A percentile compares a stretch with the other conserved stretches of the same genome.
Conservation (phyloP, 37 sponge, comb jelly and placozoan species). For the Halisarca cf. caerulea region DNA sequence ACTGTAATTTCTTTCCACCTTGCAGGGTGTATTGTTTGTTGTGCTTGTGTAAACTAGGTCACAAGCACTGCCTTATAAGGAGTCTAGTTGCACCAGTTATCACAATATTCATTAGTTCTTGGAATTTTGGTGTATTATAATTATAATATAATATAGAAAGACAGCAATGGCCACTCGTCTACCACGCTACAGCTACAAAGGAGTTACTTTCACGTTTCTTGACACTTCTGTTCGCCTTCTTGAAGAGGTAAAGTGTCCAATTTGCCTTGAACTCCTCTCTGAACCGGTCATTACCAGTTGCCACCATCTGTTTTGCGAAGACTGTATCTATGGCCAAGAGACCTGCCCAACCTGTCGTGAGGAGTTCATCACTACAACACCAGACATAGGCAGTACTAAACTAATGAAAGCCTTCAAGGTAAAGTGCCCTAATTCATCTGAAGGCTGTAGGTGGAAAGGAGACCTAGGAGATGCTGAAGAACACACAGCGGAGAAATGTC, state of each 20-base stretch:
- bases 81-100: too few relatives aligned
- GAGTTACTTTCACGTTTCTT: not conserved
- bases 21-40: too few relatives aligned
- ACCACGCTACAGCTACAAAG: slow-evolving; percentile 27
- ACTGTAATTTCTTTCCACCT: too few relatives aligned
- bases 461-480: slow-evolving; percentile 8
- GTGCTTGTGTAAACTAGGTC: too few relatives aligned
- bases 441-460: slow-evolving; percentile 44
- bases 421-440: slow-evolving; percentile 2
- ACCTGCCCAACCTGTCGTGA: not conserved
- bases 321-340: not conserved
- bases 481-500: not conserved
- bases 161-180: too few relatives aligned
- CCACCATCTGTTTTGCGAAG: not conserved
- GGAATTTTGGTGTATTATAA: too few relatives aligned
- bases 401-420: not conserved
- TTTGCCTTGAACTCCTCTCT: not conserved
- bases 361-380: not conserved
- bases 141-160: too few relatives aligned
- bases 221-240: not conserved
- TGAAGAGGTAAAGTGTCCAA: slow-evolving; percentile 13
- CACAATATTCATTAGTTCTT: too few relatives aligned
- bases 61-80: too few relatives aligned
- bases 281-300: slow-evolving; percentile 1
- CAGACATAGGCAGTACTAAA: not conserved